A percentile compares a stretch with the other conserved stretches of the same genome.
phyloP scores from a whole-genome alignment of 2,888 invertebrate genomes.

The Eurois occulta region DNA sequence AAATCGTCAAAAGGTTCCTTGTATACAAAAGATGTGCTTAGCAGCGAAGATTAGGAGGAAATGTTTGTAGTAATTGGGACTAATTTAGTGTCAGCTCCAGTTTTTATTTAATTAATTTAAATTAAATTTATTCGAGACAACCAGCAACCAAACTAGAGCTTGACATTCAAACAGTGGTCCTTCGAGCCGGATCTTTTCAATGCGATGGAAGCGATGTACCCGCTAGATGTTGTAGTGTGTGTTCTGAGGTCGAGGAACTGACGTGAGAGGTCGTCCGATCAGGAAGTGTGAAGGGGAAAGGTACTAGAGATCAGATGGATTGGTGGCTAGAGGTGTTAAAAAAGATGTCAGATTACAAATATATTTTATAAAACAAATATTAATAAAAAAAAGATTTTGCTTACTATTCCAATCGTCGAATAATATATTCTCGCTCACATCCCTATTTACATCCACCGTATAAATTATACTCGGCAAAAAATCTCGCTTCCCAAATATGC shows the following conservation, averaged over 20 bases:
- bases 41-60: background rate
- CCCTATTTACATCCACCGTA: slow-evolving; percentile 23
- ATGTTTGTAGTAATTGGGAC: background rate
- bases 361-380: background rate
- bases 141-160: background rate
- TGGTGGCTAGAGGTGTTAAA: background rate
- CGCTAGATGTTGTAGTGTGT: background rate
- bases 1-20: too few relatives aligned
- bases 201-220: background rate
- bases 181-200: slow-evolving; percentile 1
- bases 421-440: background rate
- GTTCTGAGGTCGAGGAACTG: background rate
- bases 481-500: slow-evolving; percentile 40
- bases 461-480: slow-evolving; percentile 44
- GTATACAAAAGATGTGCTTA: background rate
- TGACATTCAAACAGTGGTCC: background rate
- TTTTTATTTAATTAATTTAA: too few relatives aligned
- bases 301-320: background rate
- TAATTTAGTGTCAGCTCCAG: background rate
- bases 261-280: background rate
- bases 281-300: background rate
- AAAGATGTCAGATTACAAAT: background rate
- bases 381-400: background rate
- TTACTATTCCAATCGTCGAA: background rate
- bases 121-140: background rate